These are phyloP conservation scores for Eupithecia tripunctaria DNA, from an alignment of 2,888 invertebrate genomes.

Conservation along the genomic window DNA sequence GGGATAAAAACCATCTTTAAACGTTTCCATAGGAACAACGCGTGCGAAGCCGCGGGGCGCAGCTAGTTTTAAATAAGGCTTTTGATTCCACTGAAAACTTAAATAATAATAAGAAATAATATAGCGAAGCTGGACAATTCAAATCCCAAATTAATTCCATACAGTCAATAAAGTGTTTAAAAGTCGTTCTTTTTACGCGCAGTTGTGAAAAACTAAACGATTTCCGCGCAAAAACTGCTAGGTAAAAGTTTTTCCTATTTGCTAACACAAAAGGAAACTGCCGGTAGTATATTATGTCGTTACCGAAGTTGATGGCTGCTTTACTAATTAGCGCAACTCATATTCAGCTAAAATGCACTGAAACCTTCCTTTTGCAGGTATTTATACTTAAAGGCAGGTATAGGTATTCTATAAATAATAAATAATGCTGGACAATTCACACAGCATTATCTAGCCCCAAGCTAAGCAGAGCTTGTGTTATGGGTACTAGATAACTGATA, in stretches of 20 bases:
- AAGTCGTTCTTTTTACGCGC: background rate
- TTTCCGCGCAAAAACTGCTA: background rate
- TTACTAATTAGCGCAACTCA: constrained; percentile 20
- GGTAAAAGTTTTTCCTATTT: constrained; percentile 14
- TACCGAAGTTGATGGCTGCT: constrained; percentile 47
- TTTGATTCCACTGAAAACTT: background rate
- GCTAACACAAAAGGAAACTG: constrained; percentile 49
- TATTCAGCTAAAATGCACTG: background rate
- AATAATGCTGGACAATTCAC: too few relatives aligned
- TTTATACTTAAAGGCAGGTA: too few relatives aligned
- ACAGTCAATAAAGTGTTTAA: background rate
- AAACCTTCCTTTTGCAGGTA: background rate
- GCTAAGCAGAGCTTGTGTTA: too few relatives aligned
- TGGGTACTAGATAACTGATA: too few relatives aligned
- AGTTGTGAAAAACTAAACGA: background rate
- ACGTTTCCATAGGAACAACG: too few relatives aligned
- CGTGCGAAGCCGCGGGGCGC: too few relatives aligned
- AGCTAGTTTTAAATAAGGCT: too few relatives aligned
- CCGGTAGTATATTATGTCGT: constrained; percentile 48
- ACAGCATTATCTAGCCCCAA: too few relatives aligned
- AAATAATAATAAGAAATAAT: too few relatives aligned
- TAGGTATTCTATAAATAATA: too few relatives aligned
- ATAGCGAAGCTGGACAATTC: too few relatives aligned
- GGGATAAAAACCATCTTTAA: too few relatives aligned
- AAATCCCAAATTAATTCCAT: background rate